Evolutionary conservation across 30 jellyfish, hydroid and myxozoan species (phyloP).

Genomic region (Sanderia malayensis): DNA sequence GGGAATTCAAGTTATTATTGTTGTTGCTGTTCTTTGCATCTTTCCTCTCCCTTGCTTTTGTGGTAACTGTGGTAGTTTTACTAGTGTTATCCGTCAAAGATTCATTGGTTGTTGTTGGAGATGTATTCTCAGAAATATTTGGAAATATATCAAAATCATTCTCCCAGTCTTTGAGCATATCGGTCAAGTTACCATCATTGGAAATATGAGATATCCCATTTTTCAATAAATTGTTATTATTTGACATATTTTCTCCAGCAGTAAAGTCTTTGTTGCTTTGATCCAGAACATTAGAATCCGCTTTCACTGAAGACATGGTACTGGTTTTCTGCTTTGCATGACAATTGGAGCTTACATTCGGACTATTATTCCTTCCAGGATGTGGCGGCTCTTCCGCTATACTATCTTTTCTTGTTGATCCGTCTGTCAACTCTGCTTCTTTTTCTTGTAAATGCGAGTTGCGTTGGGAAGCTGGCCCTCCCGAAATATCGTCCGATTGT

Average conservation of each 20-base stretch:
- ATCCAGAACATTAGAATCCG: too few relatives aligned
- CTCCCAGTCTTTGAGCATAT: slow-evolving; percentile 62
- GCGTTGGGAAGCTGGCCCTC: not conserved
- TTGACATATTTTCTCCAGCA: not conserved
- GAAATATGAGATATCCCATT: slow-evolving; percentile 50
- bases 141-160: slow-evolving; percentile 70
- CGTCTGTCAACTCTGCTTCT: slow-evolving; percentile 29
- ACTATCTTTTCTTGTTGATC: slow-evolving; percentile 6
- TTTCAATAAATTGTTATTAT: slow-evolving; percentile 24
- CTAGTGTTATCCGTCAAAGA: slow-evolving; percentile 12
- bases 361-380: not conserved
- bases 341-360: not conserved
- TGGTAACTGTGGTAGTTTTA: slow-evolving; percentile 26
- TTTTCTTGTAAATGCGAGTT: slow-evolving; percentile 18
- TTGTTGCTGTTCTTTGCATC: slow-evolving; percentile 18
- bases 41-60: slow-evolving; percentile 45
- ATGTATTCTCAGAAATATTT: slow-evolving; percentile 50
- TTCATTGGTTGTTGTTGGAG: slow-evolving; percentile 17
- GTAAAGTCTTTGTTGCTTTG: too few relatives aligned
- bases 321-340: not conserved
- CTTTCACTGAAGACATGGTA: slow-evolving; percentile 21
- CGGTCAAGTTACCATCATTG: slow-evolving; percentile 41
- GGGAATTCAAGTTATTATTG: slow-evolving; percentile 12
- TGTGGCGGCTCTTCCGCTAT: not conserved
- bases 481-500: slow-evolving; percentile 16